These are phyloP conservation scores for Himalopsyche japonica DNA, from an alignment of 2,888 invertebrate species.

Conservation along the genomic window DNA sequence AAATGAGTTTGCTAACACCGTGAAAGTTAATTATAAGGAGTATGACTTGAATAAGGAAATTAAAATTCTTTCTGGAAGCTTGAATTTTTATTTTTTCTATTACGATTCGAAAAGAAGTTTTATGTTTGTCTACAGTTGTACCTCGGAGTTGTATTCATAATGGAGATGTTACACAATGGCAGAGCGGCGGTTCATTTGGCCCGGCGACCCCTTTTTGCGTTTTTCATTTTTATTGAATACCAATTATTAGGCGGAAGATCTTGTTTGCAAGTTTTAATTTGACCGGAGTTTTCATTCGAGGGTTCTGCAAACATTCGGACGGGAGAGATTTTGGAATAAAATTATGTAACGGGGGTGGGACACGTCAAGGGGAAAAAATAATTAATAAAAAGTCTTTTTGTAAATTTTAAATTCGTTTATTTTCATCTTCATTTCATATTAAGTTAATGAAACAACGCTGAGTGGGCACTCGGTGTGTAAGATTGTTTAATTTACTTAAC, in stretches of 20 bases:
- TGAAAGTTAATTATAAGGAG: constrained; percentile 41
- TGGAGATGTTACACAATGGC: constrained; percentile 32
- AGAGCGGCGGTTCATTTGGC: constrained; percentile 12
- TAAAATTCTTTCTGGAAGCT: constrained; percentile 40
- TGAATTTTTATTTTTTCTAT: constrained; percentile 34
- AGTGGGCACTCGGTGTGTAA: neutral
- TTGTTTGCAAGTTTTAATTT: constrained; percentile 36
- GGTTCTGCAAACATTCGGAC: constrained; percentile 8
- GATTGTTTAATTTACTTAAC: neutral
- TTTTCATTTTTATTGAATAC: constrained; percentile 36
- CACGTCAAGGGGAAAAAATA: constrained; percentile 22
- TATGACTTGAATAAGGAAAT: constrained; percentile 41
- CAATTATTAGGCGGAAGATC: constrained; percentile 37
- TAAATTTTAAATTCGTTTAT: constrained; percentile 39
- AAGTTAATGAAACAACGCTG: constrained; percentile 37
- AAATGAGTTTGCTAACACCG: constrained; percentile 42
- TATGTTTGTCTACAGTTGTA: constrained; percentile 24
- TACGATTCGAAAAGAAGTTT: constrained; percentile 37
- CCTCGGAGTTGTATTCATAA: constrained; percentile 16
- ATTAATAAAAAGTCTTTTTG: constrained; percentile 35
- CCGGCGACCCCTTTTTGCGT: constrained; percentile 4
- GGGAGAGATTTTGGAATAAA: constrained; percentile 23
- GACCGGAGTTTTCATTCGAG: constrained; percentile 15
- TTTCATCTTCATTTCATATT: constrained; percentile 37
- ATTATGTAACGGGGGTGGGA: constrained; percentile 26